A percentile compares a stretch with the other conserved stretches of the same genome.
phyloP scores from a whole-genome alignment of 2,888 invertebrate species.

The Cryptophagus acutangulus region DNA sequence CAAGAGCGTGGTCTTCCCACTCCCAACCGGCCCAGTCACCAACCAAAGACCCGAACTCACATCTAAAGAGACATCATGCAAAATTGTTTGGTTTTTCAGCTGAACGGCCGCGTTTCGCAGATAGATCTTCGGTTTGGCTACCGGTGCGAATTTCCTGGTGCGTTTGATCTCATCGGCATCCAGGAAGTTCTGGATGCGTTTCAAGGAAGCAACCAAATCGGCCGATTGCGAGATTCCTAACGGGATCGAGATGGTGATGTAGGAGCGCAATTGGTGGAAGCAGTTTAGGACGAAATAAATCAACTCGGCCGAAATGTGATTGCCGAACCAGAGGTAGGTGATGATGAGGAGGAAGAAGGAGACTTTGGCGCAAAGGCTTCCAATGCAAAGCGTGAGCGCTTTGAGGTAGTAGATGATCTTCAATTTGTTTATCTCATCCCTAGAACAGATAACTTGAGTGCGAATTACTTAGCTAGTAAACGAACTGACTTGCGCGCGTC shows the following conservation, averaged over 20 bases:
- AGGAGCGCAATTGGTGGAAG: constrained; percentile 26
- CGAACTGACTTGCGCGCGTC: constrained; percentile 29
- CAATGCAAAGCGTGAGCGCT: constrained; percentile 35
- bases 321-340: constrained; percentile 30
- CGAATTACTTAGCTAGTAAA: too few relatives aligned
- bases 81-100: constrained; percentile 35
- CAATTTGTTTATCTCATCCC: constrained; percentile 62
- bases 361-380: constrained; percentile 30
- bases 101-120: constrained; percentile 25
- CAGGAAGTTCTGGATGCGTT: constrained; percentile 25
- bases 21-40: constrained; percentile 56
- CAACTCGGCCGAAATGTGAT: constrained; percentile 29
- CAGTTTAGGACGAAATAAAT: constrained; percentile 27
- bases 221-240: constrained; percentile 32
- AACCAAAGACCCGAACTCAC: constrained; percentile 48
- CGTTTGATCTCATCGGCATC: constrained; percentile 17
- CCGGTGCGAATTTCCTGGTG: neutral
- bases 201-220: constrained; percentile 30
- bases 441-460: constrained; percentile 35
- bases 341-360: constrained; percentile 32
- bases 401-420: constrained; percentile 41
- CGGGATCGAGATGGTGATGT: constrained; percentile 33
- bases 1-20: constrained; percentile 36
- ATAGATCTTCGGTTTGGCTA: constrained; percentile 14
- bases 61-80: constrained; percentile 46